Base-by-base conservation (phyloP, 2,888 invertebrate species). In the Scaptomyza polygonia region DNA sequence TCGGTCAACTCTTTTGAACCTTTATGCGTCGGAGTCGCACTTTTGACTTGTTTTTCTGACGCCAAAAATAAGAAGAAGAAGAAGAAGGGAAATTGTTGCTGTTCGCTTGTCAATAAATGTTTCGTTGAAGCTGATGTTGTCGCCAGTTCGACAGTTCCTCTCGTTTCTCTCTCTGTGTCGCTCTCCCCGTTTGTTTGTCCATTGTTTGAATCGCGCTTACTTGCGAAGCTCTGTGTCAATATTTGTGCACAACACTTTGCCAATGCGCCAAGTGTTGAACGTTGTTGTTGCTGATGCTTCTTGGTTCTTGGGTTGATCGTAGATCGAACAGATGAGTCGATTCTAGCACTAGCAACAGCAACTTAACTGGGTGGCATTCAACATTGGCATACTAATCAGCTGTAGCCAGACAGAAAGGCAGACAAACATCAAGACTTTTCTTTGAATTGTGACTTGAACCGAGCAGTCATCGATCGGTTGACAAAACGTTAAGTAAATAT, bases 191-290 rank as follows among this genome's bases (percentile, higher is more conserved):
- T 72, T 88, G 77, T 79, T 88, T 88, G 72, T 51, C 62, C 86
- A 82, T 88, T 87, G 88, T 87, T 82, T 88, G 83, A 82, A 78
- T 88, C 86, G 77, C 88, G 89, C 83, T 89, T 87, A 80, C 88
- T 88, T 88, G 87, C 89, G 83, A 89, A 82, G 88, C 83, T 82
- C 86, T 72, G 66, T 53, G 86, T 78, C 77, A 89, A 88, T 80
- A 86, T 86, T 86, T 79, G 75, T 16, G 54, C 81, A 70, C 88
- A 88, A 84, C 88, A 83, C 87, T 86, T 84, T 84, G 82, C 88
- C 88, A 83, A 83, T 88, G 88, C 74, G 88, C 83, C 81, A 88
- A 81, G 88, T 88, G 86, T 71, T 69, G 21, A 18, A 32, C 32
- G 68, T 74, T 36, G 63, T 21, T 43, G 43, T 42, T 54, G 29